Conservation (phyloP, 64 coral and sea anemone genomes). For the Montipora foliosa region DNA sequence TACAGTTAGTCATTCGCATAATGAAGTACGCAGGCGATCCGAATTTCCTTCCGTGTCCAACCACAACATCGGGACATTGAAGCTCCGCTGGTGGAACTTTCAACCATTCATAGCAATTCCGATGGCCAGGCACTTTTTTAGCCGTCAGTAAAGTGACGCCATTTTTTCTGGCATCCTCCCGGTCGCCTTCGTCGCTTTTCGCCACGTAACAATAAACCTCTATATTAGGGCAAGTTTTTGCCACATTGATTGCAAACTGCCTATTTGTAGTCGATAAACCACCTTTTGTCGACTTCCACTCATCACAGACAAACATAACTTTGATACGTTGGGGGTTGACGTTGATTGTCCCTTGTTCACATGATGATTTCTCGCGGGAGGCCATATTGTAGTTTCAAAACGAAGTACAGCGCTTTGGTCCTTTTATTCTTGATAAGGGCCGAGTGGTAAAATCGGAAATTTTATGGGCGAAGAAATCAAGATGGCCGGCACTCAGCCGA, state of each 20-base stretch:
- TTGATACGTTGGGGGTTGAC: not conserved
- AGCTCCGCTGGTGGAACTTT: not conserved
- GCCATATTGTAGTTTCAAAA: too few relatives aligned
- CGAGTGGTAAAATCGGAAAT: too few relatives aligned
- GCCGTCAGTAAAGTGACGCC: not conserved
- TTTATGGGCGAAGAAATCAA: too few relatives aligned
- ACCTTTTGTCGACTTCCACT: conserved; percentile 51
- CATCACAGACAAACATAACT: not conserved
- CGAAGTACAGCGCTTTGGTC: too few relatives aligned
- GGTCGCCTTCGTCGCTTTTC: not conserved
- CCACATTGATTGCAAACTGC: conserved; percentile 14
- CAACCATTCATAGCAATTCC: not conserved
- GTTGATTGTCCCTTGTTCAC: too few relatives aligned
- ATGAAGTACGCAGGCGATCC: not conserved
- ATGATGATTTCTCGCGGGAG: too few relatives aligned
- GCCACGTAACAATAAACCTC: not conserved
- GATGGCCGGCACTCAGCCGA: too few relatives aligned
- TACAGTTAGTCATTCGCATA: not conserved
- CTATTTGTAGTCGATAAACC: conserved; percentile 40
- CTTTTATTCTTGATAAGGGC: too few relatives aligned
- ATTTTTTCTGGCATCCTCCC: not conserved
- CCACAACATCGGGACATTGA: not conserved
- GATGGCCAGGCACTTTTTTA: not conserved
- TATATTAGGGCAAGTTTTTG: not conserved
- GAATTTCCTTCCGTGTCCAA: conserved; percentile 55